Conservation (phyloP, 2,113 vertebrate species). For the Alethe castanea region DNA sequence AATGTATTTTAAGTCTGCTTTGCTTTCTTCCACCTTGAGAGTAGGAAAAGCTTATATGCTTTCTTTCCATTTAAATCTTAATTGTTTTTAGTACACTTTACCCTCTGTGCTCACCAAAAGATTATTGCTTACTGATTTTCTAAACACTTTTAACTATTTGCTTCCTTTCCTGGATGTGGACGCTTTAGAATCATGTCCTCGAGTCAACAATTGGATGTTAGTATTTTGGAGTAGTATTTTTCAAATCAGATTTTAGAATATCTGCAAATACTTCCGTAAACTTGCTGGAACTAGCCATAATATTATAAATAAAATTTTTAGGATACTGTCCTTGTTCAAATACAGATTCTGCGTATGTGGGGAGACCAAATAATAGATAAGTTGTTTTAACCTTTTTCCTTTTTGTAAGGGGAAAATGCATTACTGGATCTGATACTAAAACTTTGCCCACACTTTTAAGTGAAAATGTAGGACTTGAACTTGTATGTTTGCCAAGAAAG, state of each 20-base stretch:
- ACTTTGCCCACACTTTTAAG: neutral
- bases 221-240: neutral
- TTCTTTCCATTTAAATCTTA: neutral
- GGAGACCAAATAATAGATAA: neutral
- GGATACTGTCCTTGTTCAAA: neutral
- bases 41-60: neutral
- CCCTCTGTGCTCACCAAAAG: neutral
- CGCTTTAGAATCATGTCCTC: neutral
- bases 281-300: neutral
- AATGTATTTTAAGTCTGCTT: neutral
- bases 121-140: neutral
- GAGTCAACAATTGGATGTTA: neutral
- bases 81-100: neutral
- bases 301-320: neutral
- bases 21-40: neutral
- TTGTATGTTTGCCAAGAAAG: neutral
- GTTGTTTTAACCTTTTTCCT: neutral
- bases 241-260: neutral
- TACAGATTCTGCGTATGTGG: neutral
- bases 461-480: neutral
- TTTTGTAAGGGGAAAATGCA: neutral
- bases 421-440: neutral
- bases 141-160: neutral
- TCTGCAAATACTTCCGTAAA: neutral
- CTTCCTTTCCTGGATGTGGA: neutral